These are phyloP conservation scores for Meghimatium bilineatum DNA, from an alignment of 2,888 invertebrate genomes.

Conservation along the genomic window DNA sequence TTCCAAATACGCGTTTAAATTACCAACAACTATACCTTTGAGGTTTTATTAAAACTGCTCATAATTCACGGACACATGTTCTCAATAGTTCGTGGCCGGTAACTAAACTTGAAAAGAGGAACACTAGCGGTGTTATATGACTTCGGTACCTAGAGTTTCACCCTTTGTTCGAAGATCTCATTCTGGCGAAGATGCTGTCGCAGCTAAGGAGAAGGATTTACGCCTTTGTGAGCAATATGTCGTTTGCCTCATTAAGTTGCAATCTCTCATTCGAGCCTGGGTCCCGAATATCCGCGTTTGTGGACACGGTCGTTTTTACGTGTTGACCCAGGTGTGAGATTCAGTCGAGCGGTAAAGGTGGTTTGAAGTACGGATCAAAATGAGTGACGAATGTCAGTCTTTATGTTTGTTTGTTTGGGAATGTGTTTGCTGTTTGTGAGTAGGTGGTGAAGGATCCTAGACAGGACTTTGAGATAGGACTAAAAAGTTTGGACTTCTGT, in stretches of 20 bases:
- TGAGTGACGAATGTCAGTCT: not conserved
- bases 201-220: not conserved
- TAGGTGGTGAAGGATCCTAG: not conserved
- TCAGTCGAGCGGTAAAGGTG: not conserved
- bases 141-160: too few species aligned
- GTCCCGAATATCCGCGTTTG: not conserved
- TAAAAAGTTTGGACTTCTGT: too few species aligned
- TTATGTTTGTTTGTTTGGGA: not conserved
- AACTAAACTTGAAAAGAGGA: too few species aligned
- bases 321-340: constrained; percentile 30
- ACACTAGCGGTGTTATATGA: too few species aligned
- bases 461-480: too few species aligned
- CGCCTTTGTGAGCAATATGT: constrained; percentile 17
- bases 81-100: too few species aligned
- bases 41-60: too few species aligned
- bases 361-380: not conserved
- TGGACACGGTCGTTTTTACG: not conserved
- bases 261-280: constrained; percentile 4
- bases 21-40: too few species aligned
- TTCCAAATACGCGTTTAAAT: too few species aligned
- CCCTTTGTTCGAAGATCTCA: not conserved
- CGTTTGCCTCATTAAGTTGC: constrained; percentile 18
- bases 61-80: too few species aligned
- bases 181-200: not conserved
- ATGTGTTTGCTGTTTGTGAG: not conserved